phyloP scores from a whole-genome alignment of 53 echinoderm and acorn worm genomes.

The Pentamera pediparva region DNA sequence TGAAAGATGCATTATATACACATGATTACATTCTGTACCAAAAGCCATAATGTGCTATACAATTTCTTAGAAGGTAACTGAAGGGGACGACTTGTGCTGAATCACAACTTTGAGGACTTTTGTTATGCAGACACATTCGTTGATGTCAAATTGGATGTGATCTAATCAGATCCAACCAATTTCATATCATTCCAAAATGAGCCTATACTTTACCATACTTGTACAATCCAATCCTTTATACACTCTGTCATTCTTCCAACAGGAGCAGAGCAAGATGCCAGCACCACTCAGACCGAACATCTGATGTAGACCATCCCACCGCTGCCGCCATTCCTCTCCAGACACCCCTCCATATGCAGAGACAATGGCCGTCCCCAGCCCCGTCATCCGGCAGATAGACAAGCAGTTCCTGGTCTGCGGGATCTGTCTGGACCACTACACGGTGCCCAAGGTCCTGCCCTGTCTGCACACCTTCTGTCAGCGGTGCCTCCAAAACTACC shows the following conservation, averaged over 20 bases:
- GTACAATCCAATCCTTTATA: neutral
- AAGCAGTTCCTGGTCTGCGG: slow-evolving; percentile 97
- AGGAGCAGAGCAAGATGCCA: slow-evolving; percentile 20
- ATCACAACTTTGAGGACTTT: too few species aligned
- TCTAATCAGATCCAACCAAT: too few species aligned
- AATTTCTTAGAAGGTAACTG: too few species aligned
- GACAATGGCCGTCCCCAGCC: slow-evolving; percentile 92
- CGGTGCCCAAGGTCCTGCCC: slow-evolving; percentile 87
- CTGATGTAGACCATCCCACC: slow-evolving; percentile 35
- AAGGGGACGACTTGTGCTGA: too few species aligned
- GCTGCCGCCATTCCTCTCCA: slow-evolving; percentile 27
- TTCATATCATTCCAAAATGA: too few species aligned
- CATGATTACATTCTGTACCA: too few species aligned
- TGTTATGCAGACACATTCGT: too few species aligned
- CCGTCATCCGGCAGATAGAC: slow-evolving; percentile 99
- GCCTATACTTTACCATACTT: too few species aligned
- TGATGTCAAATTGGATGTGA: too few species aligned
- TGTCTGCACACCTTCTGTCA: slow-evolving; percentile 99
- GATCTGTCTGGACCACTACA: slow-evolving; percentile 97
- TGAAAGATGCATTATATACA: too few species aligned
- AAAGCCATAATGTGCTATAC: too few species aligned
- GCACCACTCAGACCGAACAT: neutral
- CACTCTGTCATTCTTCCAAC: neutral
- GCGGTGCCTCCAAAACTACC: slow-evolving; percentile 94
- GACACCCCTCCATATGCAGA: slow-evolving; percentile 36